phyloP scores from a whole-genome alignment of 2,888 invertebrate species.

The Scrobipalpa atriplicella region DNA sequence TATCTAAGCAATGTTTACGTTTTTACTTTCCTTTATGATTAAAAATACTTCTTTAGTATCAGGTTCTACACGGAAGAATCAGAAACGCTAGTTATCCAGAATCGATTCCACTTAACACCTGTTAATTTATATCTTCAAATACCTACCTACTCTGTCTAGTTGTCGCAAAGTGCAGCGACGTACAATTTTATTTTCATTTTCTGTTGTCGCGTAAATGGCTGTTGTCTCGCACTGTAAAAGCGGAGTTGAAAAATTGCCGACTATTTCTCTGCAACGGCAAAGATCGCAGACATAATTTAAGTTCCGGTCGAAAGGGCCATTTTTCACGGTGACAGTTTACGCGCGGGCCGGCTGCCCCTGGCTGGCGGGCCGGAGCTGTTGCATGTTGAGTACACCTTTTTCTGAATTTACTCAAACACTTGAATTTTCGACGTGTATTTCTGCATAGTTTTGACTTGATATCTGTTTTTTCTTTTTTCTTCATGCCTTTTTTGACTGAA shows the following conservation, averaged over 20 bases:
- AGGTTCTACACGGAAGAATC: too few species aligned
- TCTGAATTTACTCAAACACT: conserved; percentile 20
- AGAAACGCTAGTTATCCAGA: neutral
- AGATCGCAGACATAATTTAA: conserved; percentile 50
- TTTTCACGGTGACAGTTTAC: conserved; percentile 54
- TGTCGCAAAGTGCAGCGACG: neutral
- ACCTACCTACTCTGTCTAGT: neutral
- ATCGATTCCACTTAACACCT: too few species aligned
- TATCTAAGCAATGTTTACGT: too few species aligned
- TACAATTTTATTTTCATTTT: conserved; percentile 22
- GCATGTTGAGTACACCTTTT: conserved; percentile 35
- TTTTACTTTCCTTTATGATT: neutral
- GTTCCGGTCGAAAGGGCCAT: conserved; percentile 46
- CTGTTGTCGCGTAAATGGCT: conserved; percentile 19
- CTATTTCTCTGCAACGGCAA: conserved; percentile 42
- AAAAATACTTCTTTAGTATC: neutral
- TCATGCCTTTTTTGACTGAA: neutral
- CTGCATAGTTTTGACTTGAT: neutral
- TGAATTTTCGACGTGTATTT: conserved; percentile 7
- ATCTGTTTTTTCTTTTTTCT: too few species aligned
- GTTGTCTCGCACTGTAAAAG: conserved; percentile 21
- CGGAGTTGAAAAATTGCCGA: conserved; percentile 36
- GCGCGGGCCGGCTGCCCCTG: conserved; percentile 34
- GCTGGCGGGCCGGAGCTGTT: conserved; percentile 33
- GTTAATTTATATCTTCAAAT: neutral